Evolutionary conservation across 2,888 invertebrate genomes (phyloP), one percentile per base, ranked within the genome.

Genomic region (Tipula unca): DNA sequence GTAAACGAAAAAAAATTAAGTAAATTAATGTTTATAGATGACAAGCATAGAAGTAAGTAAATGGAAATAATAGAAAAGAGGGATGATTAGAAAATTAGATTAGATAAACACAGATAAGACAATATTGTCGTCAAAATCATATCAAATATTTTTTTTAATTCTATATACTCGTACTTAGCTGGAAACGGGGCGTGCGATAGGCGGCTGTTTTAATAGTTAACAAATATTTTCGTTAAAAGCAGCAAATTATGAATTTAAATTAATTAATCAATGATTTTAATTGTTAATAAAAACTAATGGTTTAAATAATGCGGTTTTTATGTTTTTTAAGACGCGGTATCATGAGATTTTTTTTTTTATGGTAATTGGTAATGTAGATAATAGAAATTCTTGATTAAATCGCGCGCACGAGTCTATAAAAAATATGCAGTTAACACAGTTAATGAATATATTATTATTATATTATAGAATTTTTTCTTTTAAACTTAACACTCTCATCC

Each of bases 241-340:
- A 25, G 69, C 10, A 69, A 69, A 69, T 69, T 69, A 69, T 69
- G 69, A 69, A 25, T 69, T 69, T 25, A 5, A 69, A 69, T 69
- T 69, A 69, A 69, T 69, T 69, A 69, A 69, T 69, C 20, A 69
- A n/a, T 54, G 48, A 54, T 54, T 54, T 69, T 69, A 69, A 69
- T 69, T 69, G 69, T 25, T 25, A 69, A 69, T 69, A 69, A 69
- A 69, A 69, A 10, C 25, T 69, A 69, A 69, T 25, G 69, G 69
- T 25, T 48, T 20, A 25, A 25, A 69, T 69, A 69, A 69, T 69
- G 69, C 69, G 69, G 25, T 69, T 69, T 25, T 69, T 25, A 69
- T 69, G 69, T 69, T 69, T 48, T 17, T 17, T 48, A 54, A 25
- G 69, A 69, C 69, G 69, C 10, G 69, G 25, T 69, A 48, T 54